Percentiles rank a stretch among this genome's conserved stretches.
These are phyloP conservation scores for Xylocampa areola DNA, from an alignment of 2,888 invertebrate species.

Conservation along the genomic window DNA sequence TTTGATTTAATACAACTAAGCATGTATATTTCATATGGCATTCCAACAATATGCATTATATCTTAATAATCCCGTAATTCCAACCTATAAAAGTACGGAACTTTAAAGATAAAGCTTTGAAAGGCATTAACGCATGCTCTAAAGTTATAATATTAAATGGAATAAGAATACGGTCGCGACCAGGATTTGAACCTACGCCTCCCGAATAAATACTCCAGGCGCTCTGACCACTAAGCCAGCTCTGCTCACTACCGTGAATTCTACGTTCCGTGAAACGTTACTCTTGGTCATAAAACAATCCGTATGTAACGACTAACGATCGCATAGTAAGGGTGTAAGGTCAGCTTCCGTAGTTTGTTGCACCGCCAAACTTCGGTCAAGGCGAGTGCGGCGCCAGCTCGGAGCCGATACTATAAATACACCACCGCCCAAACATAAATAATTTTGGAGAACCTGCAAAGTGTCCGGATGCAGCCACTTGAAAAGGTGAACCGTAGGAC, in stretches of 20 bases:
- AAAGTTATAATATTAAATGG: no score
- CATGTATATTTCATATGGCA: not conserved
- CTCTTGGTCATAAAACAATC: slow-evolving; percentile 25
- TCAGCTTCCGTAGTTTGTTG: slow-evolving; percentile 74
- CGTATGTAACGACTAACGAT: slow-evolving; percentile 38
- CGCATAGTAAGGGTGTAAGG: slow-evolving; percentile 73
- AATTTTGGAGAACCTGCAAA: slow-evolving; percentile 67
- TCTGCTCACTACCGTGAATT: no score
- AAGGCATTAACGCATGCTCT: no score
- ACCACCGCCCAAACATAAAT: slow-evolving; percentile 70
- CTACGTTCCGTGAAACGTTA: no score
- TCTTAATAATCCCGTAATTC: not conserved
- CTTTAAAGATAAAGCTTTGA: no score
- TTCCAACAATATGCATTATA: not conserved
- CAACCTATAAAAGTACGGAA: slow-evolving; percentile 22
- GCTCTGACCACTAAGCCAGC: no score
- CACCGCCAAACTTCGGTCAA: slow-evolving; percentile 78
- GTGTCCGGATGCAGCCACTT: slow-evolving; percentile 63
- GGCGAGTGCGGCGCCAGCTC: slow-evolving; percentile 77
- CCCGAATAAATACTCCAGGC: no score
- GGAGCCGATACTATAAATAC: slow-evolving; percentile 76
- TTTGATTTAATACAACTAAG: not conserved
- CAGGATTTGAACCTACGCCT: no score
- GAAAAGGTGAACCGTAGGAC: slow-evolving; percentile 55
- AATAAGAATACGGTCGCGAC: no score